phyloP scores from a whole-genome alignment of 2,888 invertebrate genomes.

The Eristalinus sepulchralis region DNA sequence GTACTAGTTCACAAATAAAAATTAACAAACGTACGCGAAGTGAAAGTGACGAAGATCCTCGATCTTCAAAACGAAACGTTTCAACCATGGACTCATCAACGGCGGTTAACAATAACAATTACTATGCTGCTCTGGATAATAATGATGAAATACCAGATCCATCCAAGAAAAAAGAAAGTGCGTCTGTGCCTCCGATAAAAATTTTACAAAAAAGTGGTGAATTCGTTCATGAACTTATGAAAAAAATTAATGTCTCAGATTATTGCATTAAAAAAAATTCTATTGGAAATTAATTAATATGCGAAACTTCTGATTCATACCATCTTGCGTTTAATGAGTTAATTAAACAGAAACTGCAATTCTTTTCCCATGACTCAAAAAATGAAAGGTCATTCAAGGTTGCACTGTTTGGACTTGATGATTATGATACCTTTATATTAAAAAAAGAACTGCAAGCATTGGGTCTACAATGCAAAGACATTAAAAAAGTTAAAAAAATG shows the following conservation, averaged over 20 bases:
- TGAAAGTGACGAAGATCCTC: too few species aligned
- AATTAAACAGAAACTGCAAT: background rate
- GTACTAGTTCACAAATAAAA: too few species aligned
- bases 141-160: too few species aligned
- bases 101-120: too few species aligned
- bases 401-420: background rate
- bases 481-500: background rate
- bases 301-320: background rate
- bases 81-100: too few species aligned
- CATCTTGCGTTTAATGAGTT: background rate
- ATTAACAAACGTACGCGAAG: too few species aligned
- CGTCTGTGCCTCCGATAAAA: background rate
- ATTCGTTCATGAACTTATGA: too few species aligned
- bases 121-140: too few species aligned
- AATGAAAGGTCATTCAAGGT: background rate
- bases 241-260: too few species aligned
- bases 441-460: too few species aligned
- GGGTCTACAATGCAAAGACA: too few species aligned
- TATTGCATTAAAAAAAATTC: background rate
- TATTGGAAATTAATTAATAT: background rate
- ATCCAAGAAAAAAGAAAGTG: background rate
- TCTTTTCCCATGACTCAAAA: background rate
- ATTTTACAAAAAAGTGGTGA: background rate
- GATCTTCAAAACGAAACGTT: too few species aligned
- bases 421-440: background rate